Evolutionary conservation across 2,113 vertebrate genomes (phyloP), one percentile per base, ranked within the genome.

Genomic region (Poeciliopsis retropinna): DNA sequence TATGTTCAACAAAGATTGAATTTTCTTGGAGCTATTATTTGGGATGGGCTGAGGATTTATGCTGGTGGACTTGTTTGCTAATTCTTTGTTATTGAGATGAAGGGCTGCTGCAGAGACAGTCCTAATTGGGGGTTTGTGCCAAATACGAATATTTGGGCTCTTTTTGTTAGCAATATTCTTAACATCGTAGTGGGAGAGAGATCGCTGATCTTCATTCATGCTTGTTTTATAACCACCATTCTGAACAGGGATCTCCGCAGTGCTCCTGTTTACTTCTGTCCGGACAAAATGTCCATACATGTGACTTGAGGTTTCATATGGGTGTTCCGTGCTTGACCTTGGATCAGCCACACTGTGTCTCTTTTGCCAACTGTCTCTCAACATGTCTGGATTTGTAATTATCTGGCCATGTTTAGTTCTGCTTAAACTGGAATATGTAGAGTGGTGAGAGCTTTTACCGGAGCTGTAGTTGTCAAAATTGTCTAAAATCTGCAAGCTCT

Each of bases 321-420:
- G 81, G 27, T 92, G 90, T 64, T 94, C 94, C 47, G 91, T 80
- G 85, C 92, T 92, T 51, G 94, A 93, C 82, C 94, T 96, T 3
- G 96, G 94, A 75, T 96, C 95, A 31, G 96, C 95, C 86, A 99
- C 93, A 79, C 97, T 99, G 76, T 97, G 95, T 39, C 97, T 94
- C 91, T 99, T 99, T 17, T 96, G 84, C 88, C 95, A 95, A 63
- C 84, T 94, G 72, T 96, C 93, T 71, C 92, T 73, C 44, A 76
- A 29, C 27, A 75, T 64, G 8, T 93, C 92, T 29, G 85, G 81
- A 60, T 85, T 92, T 62, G 69, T 81, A 8, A 80, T 61, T 41
- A 75, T 72, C 28, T 85, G 72, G 28, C 85, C 76, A 65, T 61
- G 81, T 81, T 91, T 89, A 66, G 85, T 78, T 83, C 88, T 84